phyloP scores from a whole-genome alignment of 2,797 vertebrate species.

The Cossypha niveicapilla region DNA sequence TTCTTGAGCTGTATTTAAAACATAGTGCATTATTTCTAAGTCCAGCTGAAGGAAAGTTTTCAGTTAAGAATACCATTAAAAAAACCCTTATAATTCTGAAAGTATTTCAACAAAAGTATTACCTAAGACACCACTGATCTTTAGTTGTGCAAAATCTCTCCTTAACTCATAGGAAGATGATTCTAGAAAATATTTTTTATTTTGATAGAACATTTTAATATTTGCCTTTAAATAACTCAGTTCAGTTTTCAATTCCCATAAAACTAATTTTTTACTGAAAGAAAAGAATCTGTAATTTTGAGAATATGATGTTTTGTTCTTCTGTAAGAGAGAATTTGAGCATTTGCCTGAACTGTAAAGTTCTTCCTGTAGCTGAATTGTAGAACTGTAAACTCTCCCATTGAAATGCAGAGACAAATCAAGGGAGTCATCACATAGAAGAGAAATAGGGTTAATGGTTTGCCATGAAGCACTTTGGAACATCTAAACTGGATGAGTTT shows the following conservation, averaged over 20 bases:
- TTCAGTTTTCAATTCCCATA: background rate
- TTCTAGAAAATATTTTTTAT: background rate
- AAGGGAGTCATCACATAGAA: background rate
- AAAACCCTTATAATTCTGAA: background rate
- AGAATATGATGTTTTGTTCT: background rate
- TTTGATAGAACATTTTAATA: background rate
- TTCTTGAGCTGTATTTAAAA: background rate
- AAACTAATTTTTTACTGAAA: background rate
- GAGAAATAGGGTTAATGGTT: background rate
- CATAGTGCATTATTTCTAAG: background rate
- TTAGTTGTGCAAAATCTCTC: background rate
- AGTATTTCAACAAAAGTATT: background rate
- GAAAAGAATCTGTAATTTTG: background rate
- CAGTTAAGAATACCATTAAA: background rate
- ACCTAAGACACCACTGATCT: background rate
- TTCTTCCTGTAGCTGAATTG: background rate
- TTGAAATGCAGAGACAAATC: background rate
- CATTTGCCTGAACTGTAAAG: background rate
- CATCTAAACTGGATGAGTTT: background rate
- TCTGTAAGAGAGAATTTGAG: background rate
- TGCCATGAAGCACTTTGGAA: background rate
- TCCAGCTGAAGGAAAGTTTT: background rate
- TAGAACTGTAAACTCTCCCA: background rate
- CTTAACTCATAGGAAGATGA: background rate
- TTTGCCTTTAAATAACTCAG: background rate